Conservation (phyloP, 2,113 vertebrate genomes). For the Bucco capensis region DNA sequence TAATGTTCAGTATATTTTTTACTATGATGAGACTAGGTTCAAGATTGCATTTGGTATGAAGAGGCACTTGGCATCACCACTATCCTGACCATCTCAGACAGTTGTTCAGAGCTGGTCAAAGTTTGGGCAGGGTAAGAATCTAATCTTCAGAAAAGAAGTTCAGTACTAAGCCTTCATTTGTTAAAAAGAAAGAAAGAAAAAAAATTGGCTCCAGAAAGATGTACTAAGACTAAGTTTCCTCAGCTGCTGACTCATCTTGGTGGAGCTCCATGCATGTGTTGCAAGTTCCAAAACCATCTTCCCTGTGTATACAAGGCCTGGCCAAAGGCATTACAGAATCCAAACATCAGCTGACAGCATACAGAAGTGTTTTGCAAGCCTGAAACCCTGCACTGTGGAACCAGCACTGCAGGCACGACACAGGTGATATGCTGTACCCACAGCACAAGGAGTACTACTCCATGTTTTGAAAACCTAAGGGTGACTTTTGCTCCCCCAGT, state of each 20-base stretch:
- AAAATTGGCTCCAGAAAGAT: background rate
- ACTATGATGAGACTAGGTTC: background rate
- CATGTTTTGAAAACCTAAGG: background rate
- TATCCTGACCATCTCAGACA: background rate
- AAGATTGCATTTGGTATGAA: background rate
- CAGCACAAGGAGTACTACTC: accelerated
- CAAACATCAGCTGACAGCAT: conserved; percentile 33
- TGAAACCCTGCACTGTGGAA: background rate
- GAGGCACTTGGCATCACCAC: background rate
- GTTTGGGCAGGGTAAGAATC: background rate
- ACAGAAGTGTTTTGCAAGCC: conserved; percentile 47
- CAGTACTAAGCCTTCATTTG: background rate
- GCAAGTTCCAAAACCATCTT: conserved; percentile 54
- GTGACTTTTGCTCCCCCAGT: accelerated
- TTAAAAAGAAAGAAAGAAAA: background rate
- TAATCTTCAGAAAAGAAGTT: background rate
- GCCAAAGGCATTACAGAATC: conserved; percentile 50
- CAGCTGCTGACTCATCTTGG: conserved; percentile 68
- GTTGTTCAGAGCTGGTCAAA: background rate
- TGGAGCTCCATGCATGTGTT: conserved; percentile 41
- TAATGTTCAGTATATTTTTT: background rate
- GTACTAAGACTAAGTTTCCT: conserved; percentile 35
- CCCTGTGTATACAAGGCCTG: conserved; percentile 16
- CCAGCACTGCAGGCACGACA: background rate
- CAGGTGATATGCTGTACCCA: background rate